Conservation (phyloP, 2,797 vertebrate species). For the Syncerus caffer region DNA sequence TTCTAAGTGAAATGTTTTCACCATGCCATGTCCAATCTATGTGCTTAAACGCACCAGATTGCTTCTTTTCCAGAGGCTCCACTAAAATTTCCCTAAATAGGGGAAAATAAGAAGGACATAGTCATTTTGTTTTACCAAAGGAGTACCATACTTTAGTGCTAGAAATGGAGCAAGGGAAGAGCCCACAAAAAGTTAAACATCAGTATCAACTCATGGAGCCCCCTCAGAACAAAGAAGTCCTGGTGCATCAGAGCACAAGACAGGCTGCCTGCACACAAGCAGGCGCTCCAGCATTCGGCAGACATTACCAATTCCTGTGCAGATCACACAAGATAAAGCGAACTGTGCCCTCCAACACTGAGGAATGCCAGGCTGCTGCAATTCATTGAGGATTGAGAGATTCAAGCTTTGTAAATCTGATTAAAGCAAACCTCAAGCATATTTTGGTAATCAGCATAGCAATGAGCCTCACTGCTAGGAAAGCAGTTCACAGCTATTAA, state of each 20-base stretch:
- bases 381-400: neutral
- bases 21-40: neutral
- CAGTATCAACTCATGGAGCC: neutral
- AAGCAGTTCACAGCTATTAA: slow-evolving; percentile 61
- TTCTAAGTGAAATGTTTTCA: slow-evolving; percentile 20
- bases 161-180: neutral
- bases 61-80: neutral
- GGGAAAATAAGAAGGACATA: neutral
- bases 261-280: neutral
- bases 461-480: neutral
- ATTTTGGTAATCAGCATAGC: slow-evolving; percentile 48
- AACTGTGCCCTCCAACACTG: neutral
- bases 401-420: neutral
- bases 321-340: neutral
- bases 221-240: neutral
- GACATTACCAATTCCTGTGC: neutral
- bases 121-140: neutral
- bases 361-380: neutral
- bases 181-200: neutral
- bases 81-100: neutral
- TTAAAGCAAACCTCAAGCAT: slow-evolving; percentile 16
- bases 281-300: neutral
- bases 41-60: neutral
- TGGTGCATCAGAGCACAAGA: neutral
- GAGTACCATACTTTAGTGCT: neutral